Conservation (phyloP, 92 coral and sea anemone genomes). For the Epizoanthus stellaris region DNA sequence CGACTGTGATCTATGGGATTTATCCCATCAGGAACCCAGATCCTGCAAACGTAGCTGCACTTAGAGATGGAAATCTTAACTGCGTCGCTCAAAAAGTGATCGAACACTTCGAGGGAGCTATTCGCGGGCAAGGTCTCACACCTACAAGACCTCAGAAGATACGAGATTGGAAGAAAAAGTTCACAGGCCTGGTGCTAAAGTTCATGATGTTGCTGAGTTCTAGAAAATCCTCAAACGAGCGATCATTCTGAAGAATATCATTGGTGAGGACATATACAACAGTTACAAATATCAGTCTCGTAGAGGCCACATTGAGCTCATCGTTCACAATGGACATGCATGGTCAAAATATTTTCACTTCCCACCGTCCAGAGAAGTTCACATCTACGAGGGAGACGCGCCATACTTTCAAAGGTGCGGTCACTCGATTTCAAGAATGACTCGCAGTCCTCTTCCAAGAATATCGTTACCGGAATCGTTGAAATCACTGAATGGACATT, state of each 20-base stretch:
- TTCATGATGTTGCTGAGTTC: conserved; percentile 14
- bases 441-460: no score
- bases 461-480: no score
- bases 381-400: background rate
- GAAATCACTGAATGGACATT: no score
- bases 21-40: background rate
- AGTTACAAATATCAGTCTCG: background rate
- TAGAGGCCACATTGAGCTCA: background rate
- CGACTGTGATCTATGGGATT: conserved; percentile 26
- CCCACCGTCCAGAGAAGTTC: conserved; percentile 1
- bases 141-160: background rate
- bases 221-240: conserved; percentile 20
- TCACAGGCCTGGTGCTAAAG: background rate
- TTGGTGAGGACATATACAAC: background rate
- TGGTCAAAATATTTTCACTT: conserved; percentile 27
- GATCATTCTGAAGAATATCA: conserved; percentile 12
- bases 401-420: no score
- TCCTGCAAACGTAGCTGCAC: background rate
- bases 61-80: conserved; percentile 19
- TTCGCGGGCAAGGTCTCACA: background rate
- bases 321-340: conserved; percentile 21
- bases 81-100: conserved; percentile 34
- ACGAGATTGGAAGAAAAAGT: conserved; percentile 21
- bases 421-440: no score
- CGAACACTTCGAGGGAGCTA: background rate